phyloP scores from a whole-genome alignment of 2,113 vertebrate genomes.

The Natator depressus region DNA sequence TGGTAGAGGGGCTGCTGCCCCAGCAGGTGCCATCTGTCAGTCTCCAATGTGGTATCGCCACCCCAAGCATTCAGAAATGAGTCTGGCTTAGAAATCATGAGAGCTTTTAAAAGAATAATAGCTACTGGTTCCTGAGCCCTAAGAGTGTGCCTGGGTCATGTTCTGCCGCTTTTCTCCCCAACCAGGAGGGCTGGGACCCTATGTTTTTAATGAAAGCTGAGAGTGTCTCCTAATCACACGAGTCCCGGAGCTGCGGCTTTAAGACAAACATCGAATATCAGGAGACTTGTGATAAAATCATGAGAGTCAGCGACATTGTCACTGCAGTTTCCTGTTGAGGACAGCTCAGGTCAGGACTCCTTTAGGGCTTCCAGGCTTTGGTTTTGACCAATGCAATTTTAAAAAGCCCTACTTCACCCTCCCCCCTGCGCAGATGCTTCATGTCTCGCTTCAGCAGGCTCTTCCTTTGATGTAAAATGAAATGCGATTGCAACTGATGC shows the following conservation, averaged over 20 bases:
- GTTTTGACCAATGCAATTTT: neutral
- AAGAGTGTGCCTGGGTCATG: neutral
- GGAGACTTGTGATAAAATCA: neutral
- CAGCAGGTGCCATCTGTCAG: neutral
- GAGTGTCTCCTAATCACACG: neutral
- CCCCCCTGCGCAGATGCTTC: neutral
- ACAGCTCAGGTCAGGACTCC: too few species aligned
- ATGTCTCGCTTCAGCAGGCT: neutral
- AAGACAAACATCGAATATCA: neutral
- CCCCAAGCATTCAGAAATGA: neutral
- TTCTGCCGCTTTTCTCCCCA: neutral
- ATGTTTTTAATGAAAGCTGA: neutral
- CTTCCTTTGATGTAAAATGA: neutral
- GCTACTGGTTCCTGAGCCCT: neutral
- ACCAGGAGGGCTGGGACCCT: neutral
- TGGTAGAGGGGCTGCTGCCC: neutral
- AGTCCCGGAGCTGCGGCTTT: neutral
- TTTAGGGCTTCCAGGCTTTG: neutral
- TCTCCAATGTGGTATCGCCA: neutral
- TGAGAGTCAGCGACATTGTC: neutral
- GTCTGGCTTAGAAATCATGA: neutral
- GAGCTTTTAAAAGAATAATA: neutral
- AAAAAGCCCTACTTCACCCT: neutral
- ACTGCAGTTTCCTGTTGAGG: neutral
- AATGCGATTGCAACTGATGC: neutral